These are phyloP conservation scores for Melanogrammus aeglefinus DNA, from an alignment of 2,797 vertebrate species.

Conservation along the genomic window DNA sequence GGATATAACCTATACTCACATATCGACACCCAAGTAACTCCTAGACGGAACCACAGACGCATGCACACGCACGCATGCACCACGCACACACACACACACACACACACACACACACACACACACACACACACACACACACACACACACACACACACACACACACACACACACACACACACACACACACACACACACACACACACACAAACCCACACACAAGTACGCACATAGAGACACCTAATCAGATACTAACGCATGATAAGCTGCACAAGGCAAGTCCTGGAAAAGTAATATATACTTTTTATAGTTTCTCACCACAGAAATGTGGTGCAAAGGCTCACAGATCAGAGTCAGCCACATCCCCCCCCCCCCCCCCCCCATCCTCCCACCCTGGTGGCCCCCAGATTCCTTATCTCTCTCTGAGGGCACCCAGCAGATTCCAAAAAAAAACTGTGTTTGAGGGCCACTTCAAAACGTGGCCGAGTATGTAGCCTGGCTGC, in stretches of 20 bases:
- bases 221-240: not conserved
- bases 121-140: constrained; percentile 25
- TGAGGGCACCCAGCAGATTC: constrained; percentile 61
- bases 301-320: not conserved
- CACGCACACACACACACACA: too few species aligned
- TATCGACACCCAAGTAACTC: not conserved
- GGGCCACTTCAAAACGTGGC: constrained; percentile 68
- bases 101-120: too few species aligned
- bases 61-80: not conserved
- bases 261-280: not conserved
- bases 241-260: not conserved
- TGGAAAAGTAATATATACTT: not conserved
- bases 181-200: too few species aligned
- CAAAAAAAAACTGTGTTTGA: constrained; percentile 55
- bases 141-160: not conserved
- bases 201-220: too few species aligned
- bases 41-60: not conserved
- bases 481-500: constrained; percentile 62
- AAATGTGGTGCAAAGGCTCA: not conserved
- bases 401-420: constrained; percentile 56
- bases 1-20: constrained; percentile 18
- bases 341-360: not conserved
- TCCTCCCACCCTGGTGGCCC: constrained; percentile 54
- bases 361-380: not conserved
- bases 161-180: constrained; percentile 27